Evolutionary conservation across 2,888 invertebrate genomes (phyloP), one percentile per base, ranked within the genome.

Genomic region (Lepidocyrtoides sp.): DNA sequence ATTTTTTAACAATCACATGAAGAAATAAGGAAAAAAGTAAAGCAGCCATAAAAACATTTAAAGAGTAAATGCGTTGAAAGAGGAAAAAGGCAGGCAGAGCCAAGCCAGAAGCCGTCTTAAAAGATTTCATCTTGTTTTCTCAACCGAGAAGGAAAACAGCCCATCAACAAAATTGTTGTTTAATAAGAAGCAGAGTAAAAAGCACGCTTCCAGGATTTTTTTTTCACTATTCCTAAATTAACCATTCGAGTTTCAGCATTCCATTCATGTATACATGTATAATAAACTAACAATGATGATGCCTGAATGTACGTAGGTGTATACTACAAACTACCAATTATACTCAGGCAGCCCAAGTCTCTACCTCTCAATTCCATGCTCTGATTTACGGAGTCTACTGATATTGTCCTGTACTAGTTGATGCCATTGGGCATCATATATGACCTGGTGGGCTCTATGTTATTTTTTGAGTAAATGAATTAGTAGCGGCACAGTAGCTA

Each of bases 21-120:
- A 36, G 32, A 66, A 17, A 66, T 36, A 36, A 32, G 29, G 32
- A 5, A 1, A 17, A 41, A 20, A 3, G n/a, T n/a, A n/a, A 14
- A 66, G 17, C 36, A 63, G 32, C 36, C 36, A 63, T 2, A 32
- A 69, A 69, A 69, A 36, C 32, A n/a, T 69, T 60, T 69, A 69
- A 69, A 69, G 69, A 54, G 48, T 48, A 63, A 69, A 69, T 36
- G 36, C 36, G 69, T 17, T 69, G 36, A 69, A 69, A 69, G 3
- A 1, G 23, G 29, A 36, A 69, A 69, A 63, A 63, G 29, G n/a
- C 20, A 57, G 57, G 57, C 57, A 26, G 36, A 36, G 36, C 36
- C 7, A 23, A 17, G 23, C 12, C 0, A 63, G 63, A 69, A 69
- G 69, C 69, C 36, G 36, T 69, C 69, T 69, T 36, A 69, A 32